Evolutionary conservation across 2,888 invertebrate genomes (phyloP), one percentile per base, ranked within the genome.

Genomic region (Melieria omissa): DNA sequence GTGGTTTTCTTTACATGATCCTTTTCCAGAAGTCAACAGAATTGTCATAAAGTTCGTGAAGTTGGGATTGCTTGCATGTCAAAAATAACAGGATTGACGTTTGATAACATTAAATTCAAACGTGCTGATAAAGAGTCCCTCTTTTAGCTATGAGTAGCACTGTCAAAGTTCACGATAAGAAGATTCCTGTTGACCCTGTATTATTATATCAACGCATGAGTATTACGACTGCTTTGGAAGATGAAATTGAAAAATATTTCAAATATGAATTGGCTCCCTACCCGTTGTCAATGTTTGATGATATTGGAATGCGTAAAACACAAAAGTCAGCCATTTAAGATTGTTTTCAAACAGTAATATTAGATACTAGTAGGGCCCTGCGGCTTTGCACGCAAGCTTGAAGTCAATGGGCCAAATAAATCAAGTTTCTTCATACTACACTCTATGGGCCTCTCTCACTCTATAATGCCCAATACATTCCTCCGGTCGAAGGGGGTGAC

Each of bases 21-120:
- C 83, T 74, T 84, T 84, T 54, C 72, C 69, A 9, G n/a, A 55
- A n/a, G n/a, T 55, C 29, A 55, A 5, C 55, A 55, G 29, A 55
- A 55, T 55, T 77, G 73, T 70, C 66, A 74, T 68, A 72, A 75
- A 64, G 75, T 79, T 72, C 77, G 78, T 78, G 79, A 78, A 82
- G 76, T 84, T 77, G 82, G 82, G 41, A 61, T 81, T 77, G 74
- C 74, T 6, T 76, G 76, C 45, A 78, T 80, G 76, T 49, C 72
- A 6, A 81, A 81, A 81, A 81, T 83, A 55, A 80, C 78, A 42
- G 71, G 71, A 45, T 54, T 46, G 41, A 73, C 72, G 54, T 73
- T 73, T 49, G 82, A 81, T 64, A 77, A 82, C 75, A 81, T 83
- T 54, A 82, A 82, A 82, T 78, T 83, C 46, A 81, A 82, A 81